Conservation (phyloP, 2,113 vertebrate species). For the Myotis lucifugus region DNA sequence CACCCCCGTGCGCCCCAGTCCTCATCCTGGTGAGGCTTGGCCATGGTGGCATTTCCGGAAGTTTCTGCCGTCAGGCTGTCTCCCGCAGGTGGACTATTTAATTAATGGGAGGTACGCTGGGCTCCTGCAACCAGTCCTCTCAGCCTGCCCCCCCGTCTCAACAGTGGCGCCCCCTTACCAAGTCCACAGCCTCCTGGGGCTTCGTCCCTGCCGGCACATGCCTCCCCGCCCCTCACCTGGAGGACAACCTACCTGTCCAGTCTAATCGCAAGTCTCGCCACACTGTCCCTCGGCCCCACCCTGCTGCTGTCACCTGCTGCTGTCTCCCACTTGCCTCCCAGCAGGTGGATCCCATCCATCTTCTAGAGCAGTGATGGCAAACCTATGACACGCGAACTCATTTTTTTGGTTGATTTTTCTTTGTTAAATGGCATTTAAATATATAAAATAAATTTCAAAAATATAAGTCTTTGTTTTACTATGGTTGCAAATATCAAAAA, state of each 20-base stretch:
- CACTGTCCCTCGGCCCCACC: background rate
- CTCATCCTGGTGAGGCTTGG: background rate
- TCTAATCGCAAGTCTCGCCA: accelerated
- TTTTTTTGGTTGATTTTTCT: too few species aligned
- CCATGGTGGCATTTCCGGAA: background rate
- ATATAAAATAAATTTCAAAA: too few species aligned
- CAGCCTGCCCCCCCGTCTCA: background rate
- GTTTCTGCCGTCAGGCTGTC: background rate
- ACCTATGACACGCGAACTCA: too few species aligned
- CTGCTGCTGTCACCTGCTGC: background rate
- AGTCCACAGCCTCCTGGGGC: background rate
- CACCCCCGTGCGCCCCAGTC: accelerated
- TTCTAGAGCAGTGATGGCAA: background rate
- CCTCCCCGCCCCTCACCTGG: background rate
- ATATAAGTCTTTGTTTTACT: too few species aligned
- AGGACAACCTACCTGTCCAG: accelerated
- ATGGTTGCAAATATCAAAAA: too few species aligned
- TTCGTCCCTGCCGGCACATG: background rate
- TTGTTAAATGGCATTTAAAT: too few species aligned
- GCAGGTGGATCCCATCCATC: background rate
- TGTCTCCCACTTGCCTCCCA: too few species aligned
- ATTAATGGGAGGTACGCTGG: too few species aligned
- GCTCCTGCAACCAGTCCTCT: background rate
- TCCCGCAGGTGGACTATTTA: too few species aligned
- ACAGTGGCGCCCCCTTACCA: accelerated